Percentiles rank a stretch among this genome's conserved stretches.
These are phyloP conservation scores for Drosophila neocordata DNA, from an alignment of 1,140 invertebrate species.

Conservation along the genomic window DNA sequence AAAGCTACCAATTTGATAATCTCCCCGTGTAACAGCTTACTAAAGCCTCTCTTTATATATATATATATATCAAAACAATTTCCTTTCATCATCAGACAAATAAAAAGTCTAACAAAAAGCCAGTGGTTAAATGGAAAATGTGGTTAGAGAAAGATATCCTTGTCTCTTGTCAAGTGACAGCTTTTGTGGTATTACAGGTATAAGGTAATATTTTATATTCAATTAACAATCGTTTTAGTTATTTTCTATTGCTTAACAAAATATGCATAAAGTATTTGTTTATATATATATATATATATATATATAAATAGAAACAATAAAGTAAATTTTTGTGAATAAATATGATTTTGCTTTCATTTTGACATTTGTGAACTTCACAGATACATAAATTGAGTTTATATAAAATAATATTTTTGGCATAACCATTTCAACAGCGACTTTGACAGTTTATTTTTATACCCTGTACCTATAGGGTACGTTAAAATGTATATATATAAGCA, in stretches of 20 bases:
- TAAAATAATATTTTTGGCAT: no score
- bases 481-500: no score
- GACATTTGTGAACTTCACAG: no score
- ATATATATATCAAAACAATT: not conserved
- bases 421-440: no score
- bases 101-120: not conserved
- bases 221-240: not conserved
- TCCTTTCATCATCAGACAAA: not conserved
- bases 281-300: no score
- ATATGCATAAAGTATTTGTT: not conserved
- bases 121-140: not conserved
- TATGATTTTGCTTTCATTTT: no score
- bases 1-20: no score
- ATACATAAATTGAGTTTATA: no score
- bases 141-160: not conserved
- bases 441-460: no score
- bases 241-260: not conserved
- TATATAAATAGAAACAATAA: not conserved
- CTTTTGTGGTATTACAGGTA: not conserved
- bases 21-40: not conserved
- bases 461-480: no score
- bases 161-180: constrained; percentile 3
- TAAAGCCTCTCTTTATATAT: not conserved
- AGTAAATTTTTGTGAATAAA: not conserved
- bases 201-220: constrained; percentile 7